Evolutionary conservation across 2,797 vertebrate species (phyloP).

Genomic region (Otolemur crassicaudatus): DNA sequence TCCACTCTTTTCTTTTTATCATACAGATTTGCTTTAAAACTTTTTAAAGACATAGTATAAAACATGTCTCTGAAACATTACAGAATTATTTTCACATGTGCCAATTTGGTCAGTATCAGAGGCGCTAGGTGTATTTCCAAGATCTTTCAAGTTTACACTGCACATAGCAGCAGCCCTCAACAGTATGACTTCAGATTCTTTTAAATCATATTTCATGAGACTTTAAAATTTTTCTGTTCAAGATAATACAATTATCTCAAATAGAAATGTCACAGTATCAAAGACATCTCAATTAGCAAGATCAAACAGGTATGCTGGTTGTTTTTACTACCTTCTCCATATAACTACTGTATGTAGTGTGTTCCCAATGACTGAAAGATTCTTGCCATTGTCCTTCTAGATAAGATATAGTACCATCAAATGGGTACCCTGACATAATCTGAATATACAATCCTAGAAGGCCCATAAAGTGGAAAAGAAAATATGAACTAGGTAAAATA

Average conservation of each 20-base stretch:
- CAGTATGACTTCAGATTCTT: slow-evolving; percentile 12
- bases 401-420: not conserved
- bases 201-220: slow-evolving; percentile 22
- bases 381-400: not conserved
- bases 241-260: slow-evolving; percentile 5
- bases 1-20: slow-evolving; percentile 12
- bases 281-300: slow-evolving; percentile 12
- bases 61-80: slow-evolving; percentile 6
- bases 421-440: not conserved
- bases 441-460: not conserved
- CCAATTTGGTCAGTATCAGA: not conserved
- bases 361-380: not conserved
- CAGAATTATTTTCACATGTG: slow-evolving; percentile 35
- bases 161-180: not conserved
- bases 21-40: not conserved
- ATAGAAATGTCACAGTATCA: slow-evolving; percentile 33
- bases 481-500: not conserved
- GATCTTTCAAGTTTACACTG: not conserved
- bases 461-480: not conserved
- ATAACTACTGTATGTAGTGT: not conserved
- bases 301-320: not conserved
- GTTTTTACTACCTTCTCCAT: not conserved
- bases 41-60: slow-evolving; percentile 4
- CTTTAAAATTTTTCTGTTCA: slow-evolving; percentile 6
- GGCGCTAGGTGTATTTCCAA: not conserved